These are phyloP conservation scores for Lepus oiostolus DNA, from an alignment of 2,797 vertebrate genomes.

Conservation along the genomic window DNA sequence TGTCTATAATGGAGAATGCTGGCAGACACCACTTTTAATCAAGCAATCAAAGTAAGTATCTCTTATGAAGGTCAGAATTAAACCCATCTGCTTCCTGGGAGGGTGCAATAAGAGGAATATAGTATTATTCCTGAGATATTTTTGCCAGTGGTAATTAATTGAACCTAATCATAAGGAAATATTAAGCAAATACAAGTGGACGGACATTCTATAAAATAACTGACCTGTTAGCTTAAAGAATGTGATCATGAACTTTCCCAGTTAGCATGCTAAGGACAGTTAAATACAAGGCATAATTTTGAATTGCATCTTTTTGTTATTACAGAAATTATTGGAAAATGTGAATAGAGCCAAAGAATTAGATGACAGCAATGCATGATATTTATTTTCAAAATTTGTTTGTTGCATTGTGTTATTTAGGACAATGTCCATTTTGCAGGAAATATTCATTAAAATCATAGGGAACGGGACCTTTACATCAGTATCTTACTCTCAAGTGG, in stretches of 20 bases:
- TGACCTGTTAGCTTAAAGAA: not conserved
- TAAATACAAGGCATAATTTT: not conserved
- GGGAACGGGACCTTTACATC: rapidly evolving
- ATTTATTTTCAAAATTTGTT: not conserved
- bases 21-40: not conserved
- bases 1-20: not conserved
- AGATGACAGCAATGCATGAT: not conserved
- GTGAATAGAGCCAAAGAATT: not conserved
- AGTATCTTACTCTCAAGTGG: not conserved
- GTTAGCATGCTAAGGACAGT: not conserved
- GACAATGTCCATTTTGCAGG: not conserved
- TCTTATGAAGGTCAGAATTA: not conserved
- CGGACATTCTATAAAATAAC: not conserved
- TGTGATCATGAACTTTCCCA: not conserved
- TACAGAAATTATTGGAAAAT: not conserved
- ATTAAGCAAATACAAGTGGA: not conserved
- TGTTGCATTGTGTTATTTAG: not conserved
- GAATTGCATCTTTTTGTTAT: not conserved
- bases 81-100: not conserved
- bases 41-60: not conserved
- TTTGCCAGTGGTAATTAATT: not conserved
- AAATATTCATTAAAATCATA: not conserved
- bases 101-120: not conserved
- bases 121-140: not conserved
- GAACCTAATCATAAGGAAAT: not conserved